Percentiles rank a stretch among this genome's conserved stretches.
Conservation (phyloP, 2,113 vertebrate species). For the Plecotus auritus region DNA sequence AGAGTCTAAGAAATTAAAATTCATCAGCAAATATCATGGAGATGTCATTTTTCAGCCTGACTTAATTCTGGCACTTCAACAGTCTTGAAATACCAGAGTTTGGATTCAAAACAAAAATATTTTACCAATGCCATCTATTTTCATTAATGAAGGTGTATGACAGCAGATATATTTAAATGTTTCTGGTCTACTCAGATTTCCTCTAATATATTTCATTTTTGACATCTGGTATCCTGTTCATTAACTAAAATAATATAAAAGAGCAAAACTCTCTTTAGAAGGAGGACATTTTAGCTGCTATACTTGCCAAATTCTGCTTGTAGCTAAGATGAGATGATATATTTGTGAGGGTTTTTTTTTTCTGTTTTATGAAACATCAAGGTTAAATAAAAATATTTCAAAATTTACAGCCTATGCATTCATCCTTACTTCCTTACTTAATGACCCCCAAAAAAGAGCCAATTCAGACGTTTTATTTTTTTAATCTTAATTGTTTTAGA, state of each 20-base stretch:
- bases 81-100: slow-evolving; percentile 34
- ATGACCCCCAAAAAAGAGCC: not conserved
- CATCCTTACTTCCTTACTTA: slow-evolving; percentile 13
- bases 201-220: slow-evolving; percentile 37
- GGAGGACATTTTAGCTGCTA: not conserved
- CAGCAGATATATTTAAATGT: not conserved
- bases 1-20: slow-evolving; percentile 24
- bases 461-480: not conserved
- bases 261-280: not conserved
- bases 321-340: slow-evolving; percentile 40
- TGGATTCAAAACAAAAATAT: slow-evolving; percentile 32
- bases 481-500: not conserved
- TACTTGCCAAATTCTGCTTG: slow-evolving; percentile 29
- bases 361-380: slow-evolving; percentile 30
- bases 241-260: slow-evolving; percentile 32
- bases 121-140: slow-evolving; percentile 43
- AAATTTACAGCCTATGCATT: not conserved
- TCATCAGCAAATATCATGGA: not conserved
- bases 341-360: slow-evolving; percentile 50
- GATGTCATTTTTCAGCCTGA: slow-evolving; percentile 3
- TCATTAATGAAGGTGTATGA: not conserved
- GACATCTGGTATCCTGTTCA: slow-evolving; percentile 26
- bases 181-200: slow-evolving; percentile 29
- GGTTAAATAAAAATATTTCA: slow-evolving; percentile 40
- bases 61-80: not conserved